Percentiles rank a stretch among this genome's conserved stretches.
Conservation (phyloP, 2,113 vertebrate species). For the Zosterops hypoxanthus region DNA sequence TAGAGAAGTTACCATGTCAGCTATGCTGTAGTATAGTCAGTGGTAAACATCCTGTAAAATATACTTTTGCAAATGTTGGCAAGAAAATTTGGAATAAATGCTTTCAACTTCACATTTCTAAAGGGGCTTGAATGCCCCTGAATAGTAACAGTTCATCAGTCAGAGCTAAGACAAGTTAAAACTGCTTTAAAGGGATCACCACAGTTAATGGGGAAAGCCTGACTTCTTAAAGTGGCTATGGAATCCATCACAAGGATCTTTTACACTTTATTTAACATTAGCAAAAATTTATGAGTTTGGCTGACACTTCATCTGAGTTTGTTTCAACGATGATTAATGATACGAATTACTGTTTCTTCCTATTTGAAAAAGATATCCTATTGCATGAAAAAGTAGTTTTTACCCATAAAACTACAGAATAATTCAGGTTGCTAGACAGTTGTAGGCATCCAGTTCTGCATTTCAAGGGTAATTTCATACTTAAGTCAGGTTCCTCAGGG, state of each 20-base stretch:
- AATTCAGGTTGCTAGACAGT: not conserved
- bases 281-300: not conserved
- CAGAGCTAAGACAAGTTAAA: not conserved
- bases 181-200: not conserved
- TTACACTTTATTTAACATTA: not conserved
- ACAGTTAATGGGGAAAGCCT: not conserved
- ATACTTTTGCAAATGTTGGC: not conserved
- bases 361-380: not conserved
- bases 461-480: not conserved
- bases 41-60: not conserved
- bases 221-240: not conserved
- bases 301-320: not conserved
- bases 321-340: not conserved
- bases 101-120: not conserved
- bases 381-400: not conserved
- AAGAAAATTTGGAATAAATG: not conserved
- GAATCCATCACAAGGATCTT: not conserved
- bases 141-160: not conserved
- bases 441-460: not conserved
- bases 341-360: not conserved
- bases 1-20: not conserved
- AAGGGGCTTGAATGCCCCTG: not conserved
- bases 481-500: not conserved
- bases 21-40: not conserved
- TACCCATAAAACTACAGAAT: not conserved